phyloP scores from a whole-genome alignment of 53 echinoderm and acorn worm genomes.

The Antedon mediterranea region DNA sequence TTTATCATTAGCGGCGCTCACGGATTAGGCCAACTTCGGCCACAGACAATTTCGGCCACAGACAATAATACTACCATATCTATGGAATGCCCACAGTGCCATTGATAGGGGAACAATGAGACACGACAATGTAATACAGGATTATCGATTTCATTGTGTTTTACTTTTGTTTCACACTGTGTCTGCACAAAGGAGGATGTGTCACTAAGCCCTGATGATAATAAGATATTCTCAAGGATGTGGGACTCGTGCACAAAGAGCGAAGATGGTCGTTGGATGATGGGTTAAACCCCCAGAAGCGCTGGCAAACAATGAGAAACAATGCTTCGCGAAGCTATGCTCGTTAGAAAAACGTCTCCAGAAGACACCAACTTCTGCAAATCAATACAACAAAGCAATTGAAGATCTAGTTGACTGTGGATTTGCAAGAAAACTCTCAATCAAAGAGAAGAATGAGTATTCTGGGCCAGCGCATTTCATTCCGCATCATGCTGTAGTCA shows the following conservation, averaged over 20 bases:
- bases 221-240: not conserved
- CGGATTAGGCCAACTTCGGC: no score
- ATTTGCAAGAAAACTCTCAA: slow-evolving; percentile 12
- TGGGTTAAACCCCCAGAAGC: not conserved
- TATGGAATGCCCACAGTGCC: no score
- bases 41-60: no score
- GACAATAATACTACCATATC: no score
- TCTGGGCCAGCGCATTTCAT: slow-evolving; percentile 24
- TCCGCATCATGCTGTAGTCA: slow-evolving; percentile 28
- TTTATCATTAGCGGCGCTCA: no score
- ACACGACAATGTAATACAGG: no score
- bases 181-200: no score
- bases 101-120: no score
- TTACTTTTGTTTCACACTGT: no score
- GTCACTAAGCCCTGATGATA: not conserved
- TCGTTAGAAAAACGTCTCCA: slow-evolving; percentile 10
- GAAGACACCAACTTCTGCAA: slow-evolving; percentile 5
- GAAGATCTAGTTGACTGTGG: slow-evolving; percentile 16
- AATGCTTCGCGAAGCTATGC: not conserved
- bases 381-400: slow-evolving; percentile 19
- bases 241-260: slow-evolving; percentile 27
- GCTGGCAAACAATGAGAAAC: no score
- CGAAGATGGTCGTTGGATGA: slow-evolving; percentile 6
- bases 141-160: no score
- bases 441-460: not conserved